Percentiles rank a stretch among this genome's conserved stretches.
phyloP scores from a whole-genome alignment of 1,140 invertebrate species.

The Asbolus verrucosus region DNA sequence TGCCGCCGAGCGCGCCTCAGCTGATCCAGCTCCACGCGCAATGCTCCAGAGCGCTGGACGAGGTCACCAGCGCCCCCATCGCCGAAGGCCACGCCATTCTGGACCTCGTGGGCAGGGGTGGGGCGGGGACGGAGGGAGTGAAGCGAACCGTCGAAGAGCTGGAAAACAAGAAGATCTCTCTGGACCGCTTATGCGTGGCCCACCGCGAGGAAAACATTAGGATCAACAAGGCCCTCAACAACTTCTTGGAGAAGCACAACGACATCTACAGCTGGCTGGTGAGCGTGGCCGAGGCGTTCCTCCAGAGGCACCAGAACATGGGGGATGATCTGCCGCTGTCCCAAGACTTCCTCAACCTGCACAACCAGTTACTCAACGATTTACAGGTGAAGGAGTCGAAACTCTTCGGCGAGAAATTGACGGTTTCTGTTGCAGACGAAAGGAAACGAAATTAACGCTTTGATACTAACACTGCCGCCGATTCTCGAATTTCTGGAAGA shows the following conservation, averaged over 20 bases:
- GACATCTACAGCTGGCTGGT: slow-evolving; percentile 79
- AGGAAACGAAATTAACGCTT: slow-evolving; percentile 74
- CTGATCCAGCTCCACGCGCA: slow-evolving; percentile 77
- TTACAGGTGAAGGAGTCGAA: slow-evolving; percentile 71
- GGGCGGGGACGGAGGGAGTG: slow-evolving; percentile 76
- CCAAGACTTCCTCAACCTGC: slow-evolving; percentile 80
- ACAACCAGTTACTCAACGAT: slow-evolving; percentile 80
- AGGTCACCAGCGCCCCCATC: slow-evolving; percentile 74
- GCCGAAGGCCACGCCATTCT: slow-evolving; percentile 80
- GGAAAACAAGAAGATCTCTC: slow-evolving; percentile 77
- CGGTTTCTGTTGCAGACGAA: slow-evolving; percentile 70
- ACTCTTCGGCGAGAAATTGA: neutral
- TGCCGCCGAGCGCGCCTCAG: slow-evolving; percentile 73
- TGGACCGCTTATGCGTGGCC: slow-evolving; percentile 76
- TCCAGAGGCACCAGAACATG: slow-evolving; percentile 81
- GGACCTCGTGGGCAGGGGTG: slow-evolving; percentile 75
- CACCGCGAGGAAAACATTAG: slow-evolving; percentile 80
- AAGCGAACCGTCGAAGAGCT: slow-evolving; percentile 78
- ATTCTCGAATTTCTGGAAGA: slow-evolving; percentile 77
- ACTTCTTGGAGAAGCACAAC: slow-evolving; percentile 79
- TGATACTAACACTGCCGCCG: slow-evolving; percentile 73
- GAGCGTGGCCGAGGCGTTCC: slow-evolving; percentile 77
- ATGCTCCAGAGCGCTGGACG: slow-evolving; percentile 73
- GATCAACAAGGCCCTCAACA: slow-evolving; percentile 74
- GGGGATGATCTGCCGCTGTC: slow-evolving; percentile 77